These are phyloP conservation scores for Carollia perspicillata DNA, from an alignment of 2,113 vertebrate species.

Conservation along the genomic window DNA sequence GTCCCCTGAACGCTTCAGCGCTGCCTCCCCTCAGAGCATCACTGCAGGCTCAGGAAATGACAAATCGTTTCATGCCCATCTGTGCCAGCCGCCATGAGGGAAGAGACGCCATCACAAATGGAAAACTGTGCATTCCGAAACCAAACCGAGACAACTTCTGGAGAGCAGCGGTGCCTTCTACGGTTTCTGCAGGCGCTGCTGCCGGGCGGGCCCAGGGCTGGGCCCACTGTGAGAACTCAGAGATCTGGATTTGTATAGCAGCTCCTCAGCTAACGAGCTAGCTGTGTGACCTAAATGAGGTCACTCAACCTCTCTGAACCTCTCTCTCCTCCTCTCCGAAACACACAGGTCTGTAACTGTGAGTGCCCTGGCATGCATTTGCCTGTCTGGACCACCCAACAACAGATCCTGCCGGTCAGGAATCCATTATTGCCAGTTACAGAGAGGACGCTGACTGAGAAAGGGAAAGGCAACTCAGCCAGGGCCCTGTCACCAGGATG, in stretches of 20 bases:
- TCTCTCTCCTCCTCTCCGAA: background rate
- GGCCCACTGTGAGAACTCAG: background rate
- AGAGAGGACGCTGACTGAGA: background rate
- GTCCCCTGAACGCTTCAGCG: background rate
- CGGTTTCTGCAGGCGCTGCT: background rate
- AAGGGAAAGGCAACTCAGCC: background rate
- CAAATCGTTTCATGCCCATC: background rate
- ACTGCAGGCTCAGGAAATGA: slow-evolving; percentile 14
- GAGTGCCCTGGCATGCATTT: background rate
- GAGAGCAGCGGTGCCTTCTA: background rate
- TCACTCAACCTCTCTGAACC: background rate
- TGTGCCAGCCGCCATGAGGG: background rate
- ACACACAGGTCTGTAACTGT: background rate
- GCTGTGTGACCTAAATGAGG: background rate
- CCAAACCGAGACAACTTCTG: background rate
- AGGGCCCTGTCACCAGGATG: background rate
- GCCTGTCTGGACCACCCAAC: background rate
- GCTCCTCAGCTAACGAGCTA: background rate
- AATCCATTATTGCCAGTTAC: background rate
- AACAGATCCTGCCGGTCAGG: background rate
- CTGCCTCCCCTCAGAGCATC: background rate
- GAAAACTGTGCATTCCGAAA: background rate
- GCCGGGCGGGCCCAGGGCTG: fast-evolving
- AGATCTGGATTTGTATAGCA: background rate
- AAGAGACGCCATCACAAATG: background rate